phyloP scores from a whole-genome alignment of 2,797 vertebrate genomes.

The Pipistrellus nathusii region DNA sequence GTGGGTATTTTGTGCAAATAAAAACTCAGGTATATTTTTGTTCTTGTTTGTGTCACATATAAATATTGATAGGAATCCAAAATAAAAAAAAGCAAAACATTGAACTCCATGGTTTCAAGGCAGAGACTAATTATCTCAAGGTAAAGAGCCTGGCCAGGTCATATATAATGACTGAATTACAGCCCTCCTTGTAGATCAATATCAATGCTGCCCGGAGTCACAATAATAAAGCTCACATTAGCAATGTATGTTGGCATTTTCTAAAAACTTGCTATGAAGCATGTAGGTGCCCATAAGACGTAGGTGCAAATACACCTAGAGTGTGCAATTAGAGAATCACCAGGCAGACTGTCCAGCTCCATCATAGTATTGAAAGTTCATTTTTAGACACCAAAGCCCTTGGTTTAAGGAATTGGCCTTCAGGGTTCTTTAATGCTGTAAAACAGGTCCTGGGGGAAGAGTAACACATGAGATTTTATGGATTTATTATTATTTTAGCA shows the following conservation, averaged over 20 bases:
- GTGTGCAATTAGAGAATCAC: not conserved
- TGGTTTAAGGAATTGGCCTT: not conserved
- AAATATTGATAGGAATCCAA: slow-evolving; percentile 72
- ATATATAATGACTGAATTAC: slow-evolving; percentile 45
- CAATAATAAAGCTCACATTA: slow-evolving; percentile 23
- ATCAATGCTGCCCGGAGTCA: slow-evolving; percentile 61
- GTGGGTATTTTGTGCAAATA: slow-evolving; percentile 76
- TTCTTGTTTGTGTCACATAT: slow-evolving; percentile 67
- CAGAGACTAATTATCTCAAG: slow-evolving; percentile 59
- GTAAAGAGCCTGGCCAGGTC: slow-evolving; percentile 50
- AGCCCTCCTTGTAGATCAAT: slow-evolving; percentile 34
- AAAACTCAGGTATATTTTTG: slow-evolving; percentile 70
- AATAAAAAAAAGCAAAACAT: slow-evolving; percentile 75
- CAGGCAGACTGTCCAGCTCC: not conserved
- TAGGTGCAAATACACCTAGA: not conserved
- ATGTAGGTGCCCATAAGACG: not conserved
- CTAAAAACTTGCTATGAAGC: not conserved
- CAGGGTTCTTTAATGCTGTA: not conserved
- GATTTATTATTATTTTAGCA: slow-evolving; percentile 38
- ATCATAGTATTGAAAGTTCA: not conserved
- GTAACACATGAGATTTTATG: not conserved
- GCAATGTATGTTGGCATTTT: slow-evolving; percentile 51
- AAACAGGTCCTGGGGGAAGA: not conserved
- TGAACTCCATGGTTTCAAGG: slow-evolving; percentile 49
- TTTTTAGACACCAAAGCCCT: not conserved